Percentiles rank a stretch among this genome's conserved stretches.
phyloP scores from a whole-genome alignment of 2,888 invertebrate species.

The Tanypteryx hageni region DNA sequence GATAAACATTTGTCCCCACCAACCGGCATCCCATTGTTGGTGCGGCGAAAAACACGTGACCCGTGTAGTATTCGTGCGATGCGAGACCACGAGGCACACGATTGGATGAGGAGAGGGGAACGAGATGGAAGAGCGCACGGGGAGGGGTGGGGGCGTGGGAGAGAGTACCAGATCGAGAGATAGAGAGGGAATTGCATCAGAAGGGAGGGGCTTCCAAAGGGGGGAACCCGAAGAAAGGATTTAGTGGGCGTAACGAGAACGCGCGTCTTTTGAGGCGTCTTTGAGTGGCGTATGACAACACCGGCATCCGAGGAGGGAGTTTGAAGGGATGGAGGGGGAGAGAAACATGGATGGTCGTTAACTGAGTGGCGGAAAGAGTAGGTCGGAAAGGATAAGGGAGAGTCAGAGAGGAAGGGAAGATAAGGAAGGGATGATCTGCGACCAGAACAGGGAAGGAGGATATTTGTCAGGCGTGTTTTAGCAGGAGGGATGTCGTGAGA shows the following conservation, averaged over 20 bases:
- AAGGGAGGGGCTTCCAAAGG: constrained; percentile 34
- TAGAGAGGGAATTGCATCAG: constrained; percentile 1
- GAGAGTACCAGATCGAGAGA: not conserved
- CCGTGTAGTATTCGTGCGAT: too few relatives aligned
- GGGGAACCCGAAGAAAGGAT: constrained; percentile 12
- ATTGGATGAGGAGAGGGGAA: too few relatives aligned
- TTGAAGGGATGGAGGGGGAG: not conserved
- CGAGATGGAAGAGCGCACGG: not conserved
- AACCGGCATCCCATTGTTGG: too few relatives aligned
- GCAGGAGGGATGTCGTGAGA: not conserved
- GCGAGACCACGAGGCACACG: too few relatives aligned
- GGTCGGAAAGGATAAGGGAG: not conserved
- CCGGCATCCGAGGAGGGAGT: not conserved
- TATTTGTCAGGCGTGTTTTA: not conserved
- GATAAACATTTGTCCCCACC: too few relatives aligned
- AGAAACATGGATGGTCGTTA: too few relatives aligned
- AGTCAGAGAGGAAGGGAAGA: too few relatives aligned
- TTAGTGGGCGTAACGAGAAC: constrained; percentile 52
- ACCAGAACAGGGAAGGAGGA: not conserved
- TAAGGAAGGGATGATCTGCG: not conserved
- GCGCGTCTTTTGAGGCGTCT: constrained; percentile 15
- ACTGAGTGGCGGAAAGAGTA: not conserved
- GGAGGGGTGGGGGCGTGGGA: not conserved
- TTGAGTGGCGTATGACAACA: constrained; percentile 32
- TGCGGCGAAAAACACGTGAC: too few relatives aligned